A percentile compares a stretch with the other conserved stretches of the same genome.
These are phyloP conservation scores for Cyclophora punctaria DNA, from an alignment of 2,888 invertebrate species.

Conservation along the genomic window DNA sequence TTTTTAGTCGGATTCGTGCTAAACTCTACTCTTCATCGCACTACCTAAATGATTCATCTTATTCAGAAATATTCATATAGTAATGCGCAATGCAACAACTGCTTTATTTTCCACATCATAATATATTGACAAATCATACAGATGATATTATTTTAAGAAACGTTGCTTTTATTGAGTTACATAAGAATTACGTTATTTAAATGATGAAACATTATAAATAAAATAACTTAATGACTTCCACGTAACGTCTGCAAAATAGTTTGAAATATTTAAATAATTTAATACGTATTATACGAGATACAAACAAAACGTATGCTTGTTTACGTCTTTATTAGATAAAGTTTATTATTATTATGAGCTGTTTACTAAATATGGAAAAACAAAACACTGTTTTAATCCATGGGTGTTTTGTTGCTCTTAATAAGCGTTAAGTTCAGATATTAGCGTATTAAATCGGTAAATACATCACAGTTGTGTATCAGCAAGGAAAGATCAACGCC, in stretches of 20 bases:
- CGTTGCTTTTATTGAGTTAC: constrained; percentile 46
- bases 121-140: constrained; percentile 6
- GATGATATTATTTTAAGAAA: constrained; percentile 23
- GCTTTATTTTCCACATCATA: constrained; percentile 1
- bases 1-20: constrained; percentile 32
- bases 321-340: background rate
- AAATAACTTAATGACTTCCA: constrained; percentile 50
- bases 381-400: constrained; percentile 10
- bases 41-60: constrained; percentile 18
- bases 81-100: background rate
- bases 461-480: constrained; percentile 27
- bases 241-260: constrained; percentile 24
- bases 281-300: background rate
- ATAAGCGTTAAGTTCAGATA: constrained; percentile 10
- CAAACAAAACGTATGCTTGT: too few species aligned
- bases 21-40: constrained; percentile 22
- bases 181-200: constrained; percentile 60
- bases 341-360: background rate
- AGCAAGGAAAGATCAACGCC: constrained; percentile 50
- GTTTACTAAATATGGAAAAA: constrained; percentile 3
- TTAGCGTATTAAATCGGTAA: constrained; percentile 14
- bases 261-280: background rate
- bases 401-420: constrained; percentile 5
- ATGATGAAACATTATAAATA: constrained; percentile 54
- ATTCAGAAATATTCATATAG: too few species aligned